Evolutionary conservation across 2,113 vertebrate species (phyloP).

Genomic region (Gnathonemus echidnorhynchus): DNA sequence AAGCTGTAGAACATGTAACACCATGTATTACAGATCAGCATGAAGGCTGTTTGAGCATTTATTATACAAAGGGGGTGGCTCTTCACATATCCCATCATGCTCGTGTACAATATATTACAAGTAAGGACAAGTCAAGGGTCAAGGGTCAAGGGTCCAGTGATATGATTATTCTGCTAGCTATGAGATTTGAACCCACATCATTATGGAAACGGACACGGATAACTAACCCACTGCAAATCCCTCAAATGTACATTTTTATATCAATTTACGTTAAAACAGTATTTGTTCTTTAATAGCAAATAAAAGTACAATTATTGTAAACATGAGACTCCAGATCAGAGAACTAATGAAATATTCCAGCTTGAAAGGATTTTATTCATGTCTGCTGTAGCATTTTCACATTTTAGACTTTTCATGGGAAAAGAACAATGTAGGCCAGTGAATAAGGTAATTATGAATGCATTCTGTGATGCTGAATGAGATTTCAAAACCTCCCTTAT

Average conservation of each 20-base stretch:
- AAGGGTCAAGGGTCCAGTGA: background rate
- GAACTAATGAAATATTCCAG: background rate
- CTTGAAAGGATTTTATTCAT: background rate
- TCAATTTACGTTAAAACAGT: background rate
- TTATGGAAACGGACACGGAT: background rate
- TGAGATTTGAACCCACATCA: background rate
- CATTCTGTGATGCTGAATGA: background rate
- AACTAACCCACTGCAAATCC: background rate
- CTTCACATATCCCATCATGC: background rate
- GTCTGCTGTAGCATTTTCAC: background rate
- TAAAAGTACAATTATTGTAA: background rate
- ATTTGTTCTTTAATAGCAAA: background rate
- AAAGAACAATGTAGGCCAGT: background rate
- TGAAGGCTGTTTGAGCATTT: background rate
- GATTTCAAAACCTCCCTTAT: background rate
- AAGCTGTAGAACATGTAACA: background rate
- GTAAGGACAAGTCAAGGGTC: background rate
- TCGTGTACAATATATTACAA: background rate
- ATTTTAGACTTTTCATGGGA: slow-evolving; percentile 7
- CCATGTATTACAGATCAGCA: background rate
- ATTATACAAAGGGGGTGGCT: background rate
- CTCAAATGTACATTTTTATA: background rate
- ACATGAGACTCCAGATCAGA: background rate
- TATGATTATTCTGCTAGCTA: background rate
- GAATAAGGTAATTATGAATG: background rate